Percentiles rank a stretch among this genome's conserved stretches.
phyloP scores from a whole-genome alignment of 1,140 invertebrate genomes.

The Armadillidium nasatum region DNA sequence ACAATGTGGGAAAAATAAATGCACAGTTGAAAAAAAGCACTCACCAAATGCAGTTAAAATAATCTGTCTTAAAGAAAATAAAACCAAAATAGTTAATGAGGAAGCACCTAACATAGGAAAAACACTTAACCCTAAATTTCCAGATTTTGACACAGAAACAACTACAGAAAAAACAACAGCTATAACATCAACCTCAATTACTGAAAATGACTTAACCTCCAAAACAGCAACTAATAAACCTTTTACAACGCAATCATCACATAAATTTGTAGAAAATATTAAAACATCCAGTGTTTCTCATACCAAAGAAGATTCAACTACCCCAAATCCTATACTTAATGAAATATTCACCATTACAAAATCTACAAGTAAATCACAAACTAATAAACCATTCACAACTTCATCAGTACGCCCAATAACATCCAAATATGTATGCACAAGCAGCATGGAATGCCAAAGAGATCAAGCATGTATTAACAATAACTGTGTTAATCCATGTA shows the following conservation, averaged over 20 bases:
- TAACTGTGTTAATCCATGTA: constrained; percentile 58
- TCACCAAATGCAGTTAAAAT: constrained; percentile 29
- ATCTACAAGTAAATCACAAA: not conserved
- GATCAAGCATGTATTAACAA: constrained; percentile 55
- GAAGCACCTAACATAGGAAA: constrained; percentile 25
- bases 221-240: constrained; percentile 8
- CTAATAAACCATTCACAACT: not conserved
- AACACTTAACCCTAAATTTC: constrained; percentile 24
- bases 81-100: constrained; percentile 28
- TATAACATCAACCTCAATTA: constrained; percentile 2
- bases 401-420: not conserved
- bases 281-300: not conserved
- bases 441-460: constrained; percentile 52
- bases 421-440: constrained; percentile 26
- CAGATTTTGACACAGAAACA: constrained; percentile 24
- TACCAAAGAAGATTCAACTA: not conserved
- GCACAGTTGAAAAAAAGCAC: constrained; percentile 18
- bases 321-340: constrained; percentile 18
- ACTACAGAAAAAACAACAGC: not conserved
- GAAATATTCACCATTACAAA: constrained; percentile 21
- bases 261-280: not conserved
- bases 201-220: constrained; percentile 2
- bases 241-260: not conserved
- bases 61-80: constrained; percentile 28
- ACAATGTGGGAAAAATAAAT: constrained; percentile 41